A percentile compares a stretch with the other conserved stretches of the same genome.
phyloP scores from a whole-genome alignment of 2,797 vertebrate genomes.

The Microhierax caerulescens region DNA sequence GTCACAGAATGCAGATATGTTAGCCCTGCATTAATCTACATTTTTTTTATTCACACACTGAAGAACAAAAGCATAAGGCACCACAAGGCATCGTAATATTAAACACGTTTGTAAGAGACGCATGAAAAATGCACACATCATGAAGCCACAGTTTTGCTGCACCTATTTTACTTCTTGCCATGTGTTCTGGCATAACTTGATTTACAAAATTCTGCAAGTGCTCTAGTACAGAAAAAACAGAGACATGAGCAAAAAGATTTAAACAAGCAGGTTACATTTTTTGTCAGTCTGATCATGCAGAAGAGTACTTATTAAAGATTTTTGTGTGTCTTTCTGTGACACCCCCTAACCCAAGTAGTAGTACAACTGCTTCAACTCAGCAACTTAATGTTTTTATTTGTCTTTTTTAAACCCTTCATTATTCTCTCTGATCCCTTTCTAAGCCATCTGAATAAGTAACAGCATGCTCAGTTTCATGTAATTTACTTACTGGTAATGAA shows the following conservation, averaged over 20 bases:
- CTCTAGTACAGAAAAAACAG: background rate
- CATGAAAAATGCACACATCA: rapidly evolving
- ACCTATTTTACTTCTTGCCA: background rate
- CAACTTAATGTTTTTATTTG: background rate
- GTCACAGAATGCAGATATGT: constrained; percentile 56
- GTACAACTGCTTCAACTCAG: background rate
- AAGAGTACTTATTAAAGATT: background rate
- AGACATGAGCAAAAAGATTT: background rate
- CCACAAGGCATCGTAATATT: background rate
- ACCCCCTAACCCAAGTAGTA: background rate
- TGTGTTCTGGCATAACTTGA: background rate
- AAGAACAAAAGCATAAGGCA: constrained; percentile 31
- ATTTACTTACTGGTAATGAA: background rate
- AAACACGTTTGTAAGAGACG: rapidly evolving
- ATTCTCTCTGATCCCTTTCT: background rate
- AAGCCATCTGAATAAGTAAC: background rate
- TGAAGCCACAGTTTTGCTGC: background rate
- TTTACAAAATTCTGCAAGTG: background rate
- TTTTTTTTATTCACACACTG: constrained; percentile 23
- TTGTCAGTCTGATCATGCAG: background rate
- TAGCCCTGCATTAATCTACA: background rate
- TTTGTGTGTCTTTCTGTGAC: background rate
- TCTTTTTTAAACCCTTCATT: background rate
- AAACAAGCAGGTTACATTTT: background rate
- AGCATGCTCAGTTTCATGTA: background rate